Conservation (phyloP, 2,888 invertebrate genomes). For the Oscheius onirici region DNA sequence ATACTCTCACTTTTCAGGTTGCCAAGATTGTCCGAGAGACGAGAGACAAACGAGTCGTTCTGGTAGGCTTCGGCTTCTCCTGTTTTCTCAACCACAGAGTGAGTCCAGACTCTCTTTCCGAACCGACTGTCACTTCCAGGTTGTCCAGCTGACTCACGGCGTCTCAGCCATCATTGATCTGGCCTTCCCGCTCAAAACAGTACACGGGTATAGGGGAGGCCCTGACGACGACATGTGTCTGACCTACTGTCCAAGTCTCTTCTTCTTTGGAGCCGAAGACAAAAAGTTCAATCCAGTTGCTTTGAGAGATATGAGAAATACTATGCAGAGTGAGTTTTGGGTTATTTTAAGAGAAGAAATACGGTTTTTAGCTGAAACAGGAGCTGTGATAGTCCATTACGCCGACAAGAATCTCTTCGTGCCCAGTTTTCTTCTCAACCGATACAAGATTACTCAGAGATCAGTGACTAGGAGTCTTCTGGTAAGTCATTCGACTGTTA, state of each 20-base stretch:
- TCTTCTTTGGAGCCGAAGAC: conserved; percentile 60
- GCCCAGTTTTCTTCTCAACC: conserved; percentile 40
- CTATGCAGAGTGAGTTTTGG: conserved; percentile 53
- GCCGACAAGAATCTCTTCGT: conserved; percentile 57
- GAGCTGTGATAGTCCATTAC: conserved; percentile 57
- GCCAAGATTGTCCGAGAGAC: conserved; percentile 22
- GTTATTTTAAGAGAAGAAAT: background rate
- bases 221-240: conserved; percentile 64
- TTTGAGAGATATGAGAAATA: conserved; percentile 47
- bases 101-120: background rate
- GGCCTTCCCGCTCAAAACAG: conserved; percentile 57
- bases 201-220: conserved; percentile 57
- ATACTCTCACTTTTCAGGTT: conserved; percentile 25
- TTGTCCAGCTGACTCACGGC: conserved; percentile 47
- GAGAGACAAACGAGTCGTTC: conserved; percentile 51
- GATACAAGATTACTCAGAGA: conserved; percentile 57
- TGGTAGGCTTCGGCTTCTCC: conserved; percentile 61
- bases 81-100: conserved; percentile 56
- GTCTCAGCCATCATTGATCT: conserved; percentile 62
- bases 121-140: conserved; percentile 39
- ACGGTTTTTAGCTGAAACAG: conserved; percentile 46
- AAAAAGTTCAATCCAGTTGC: conserved; percentile 47
- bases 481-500: conserved; percentile 42
- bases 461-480: conserved; percentile 52
- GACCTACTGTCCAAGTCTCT: conserved; percentile 65